Base-by-base conservation (phyloP, 2,113 vertebrate genomes). In the Rhinoptilus africanus region DNA sequence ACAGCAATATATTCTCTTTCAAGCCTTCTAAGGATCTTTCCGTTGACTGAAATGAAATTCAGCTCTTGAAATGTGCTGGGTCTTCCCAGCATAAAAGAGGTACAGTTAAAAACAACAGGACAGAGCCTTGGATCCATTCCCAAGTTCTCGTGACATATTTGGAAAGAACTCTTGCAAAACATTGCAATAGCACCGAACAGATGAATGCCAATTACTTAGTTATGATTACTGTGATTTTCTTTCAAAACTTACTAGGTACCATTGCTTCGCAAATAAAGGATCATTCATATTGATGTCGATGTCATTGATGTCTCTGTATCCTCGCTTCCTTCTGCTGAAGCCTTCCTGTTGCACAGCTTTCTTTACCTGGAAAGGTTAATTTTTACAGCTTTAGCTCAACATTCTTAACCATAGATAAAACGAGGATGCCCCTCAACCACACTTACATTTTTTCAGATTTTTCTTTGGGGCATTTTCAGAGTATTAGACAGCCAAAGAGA, bases 241-340 rank as follows among this genome's bases (percentile, higher is more conserved):
- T 75, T 88, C 43, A 77, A 78, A 72, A 95, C 88, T 99, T 98
- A 99, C 99, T 98, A 99, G 98, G 96, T 99, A 99, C 99, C 99
- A 99, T 57, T 99, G 99, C 96, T 99, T 99, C 30, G 98, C 98
- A 97, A 99, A 99, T 82, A 99, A 98, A 77, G 99, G 99, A 94
- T 99, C 99, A 6, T 98, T 99, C 98, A 99, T 99, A 94, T 99
- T 99, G 96, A 99, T 98, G 95, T 99, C 99, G 39, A 99, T 98
- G 85, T 99, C 98, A 43, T 99, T 99, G 94, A 99, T 98, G 89
- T 99, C 98, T 97, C 99, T 98, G 89, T 99, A 99, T 45, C 99
- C 99, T 96, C 99, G 96, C 93, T 99, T 99, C 96, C 98, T 99
- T 82, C 99, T 98, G 86, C 97, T 97, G 93, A 99, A 99, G 43